A percentile compares a stretch with the other conserved stretches of the same genome.
Conservation (phyloP, 2,797 vertebrate species). For the Siniperca scherzeri region DNA sequence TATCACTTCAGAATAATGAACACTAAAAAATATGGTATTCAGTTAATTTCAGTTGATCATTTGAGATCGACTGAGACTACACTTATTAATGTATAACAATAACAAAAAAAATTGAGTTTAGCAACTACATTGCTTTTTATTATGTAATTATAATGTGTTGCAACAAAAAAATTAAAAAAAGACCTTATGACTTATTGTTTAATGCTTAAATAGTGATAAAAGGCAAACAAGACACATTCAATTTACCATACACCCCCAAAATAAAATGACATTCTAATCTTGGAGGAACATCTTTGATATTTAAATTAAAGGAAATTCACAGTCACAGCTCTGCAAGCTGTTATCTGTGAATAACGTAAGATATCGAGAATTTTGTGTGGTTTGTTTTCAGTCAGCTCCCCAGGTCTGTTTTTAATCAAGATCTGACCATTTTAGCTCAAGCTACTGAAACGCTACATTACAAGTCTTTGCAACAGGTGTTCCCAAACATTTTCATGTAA, state of each 20-base stretch:
- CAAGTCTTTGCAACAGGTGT: neutral
- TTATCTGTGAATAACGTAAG: neutral
- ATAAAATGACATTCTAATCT: neutral
- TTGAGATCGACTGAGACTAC: neutral
- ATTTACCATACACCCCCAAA: neutral
- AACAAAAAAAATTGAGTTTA: neutral
- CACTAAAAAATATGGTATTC: neutral
- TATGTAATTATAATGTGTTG: neutral
- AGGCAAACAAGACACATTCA: neutral
- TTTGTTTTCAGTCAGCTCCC: neutral
- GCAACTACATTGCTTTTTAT: neutral
- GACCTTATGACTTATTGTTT: neutral
- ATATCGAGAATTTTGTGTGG: neutral
- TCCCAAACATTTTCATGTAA: neutral
- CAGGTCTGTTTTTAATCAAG: neutral
- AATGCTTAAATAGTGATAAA: neutral
- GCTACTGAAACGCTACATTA: neutral
- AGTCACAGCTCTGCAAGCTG: neutral
- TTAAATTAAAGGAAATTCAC: neutral
- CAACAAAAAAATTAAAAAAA: neutral
- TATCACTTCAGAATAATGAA: neutral
- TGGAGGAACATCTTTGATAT: neutral
- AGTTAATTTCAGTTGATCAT: neutral
- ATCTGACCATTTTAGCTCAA: neutral
- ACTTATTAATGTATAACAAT: neutral